Conservation (phyloP, 1,140 invertebrate genomes). For the Drosophila micromelanica region DNA sequence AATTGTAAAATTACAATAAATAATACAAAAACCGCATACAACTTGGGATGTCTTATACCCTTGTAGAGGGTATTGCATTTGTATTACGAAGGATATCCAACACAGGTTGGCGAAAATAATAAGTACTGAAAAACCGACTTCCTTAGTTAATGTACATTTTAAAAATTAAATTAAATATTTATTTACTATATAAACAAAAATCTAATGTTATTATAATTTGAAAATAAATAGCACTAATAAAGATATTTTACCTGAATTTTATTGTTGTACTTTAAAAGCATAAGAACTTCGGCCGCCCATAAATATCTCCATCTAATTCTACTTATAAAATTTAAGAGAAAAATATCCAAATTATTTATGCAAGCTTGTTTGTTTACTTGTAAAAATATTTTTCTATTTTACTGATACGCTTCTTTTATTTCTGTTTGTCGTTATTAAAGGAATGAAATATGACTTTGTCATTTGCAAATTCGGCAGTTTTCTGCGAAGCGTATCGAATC, state of each 20-base stretch:
- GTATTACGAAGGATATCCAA: neutral
- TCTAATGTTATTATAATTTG: no score
- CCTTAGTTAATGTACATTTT: no score
- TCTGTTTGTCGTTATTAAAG: constrained; percentile 34
- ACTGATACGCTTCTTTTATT: constrained; percentile 14
- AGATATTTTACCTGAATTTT: no score
- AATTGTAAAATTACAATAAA: constrained; percentile 25
- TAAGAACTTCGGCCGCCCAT: neutral
- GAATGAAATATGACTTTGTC: constrained; percentile 23
- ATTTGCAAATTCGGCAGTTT: constrained; percentile 74
- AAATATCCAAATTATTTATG: constrained; percentile 18
- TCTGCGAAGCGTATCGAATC: constrained; percentile 56
- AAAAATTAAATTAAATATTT: no score
- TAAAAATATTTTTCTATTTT: constrained; percentile 19
- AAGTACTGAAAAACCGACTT: no score
- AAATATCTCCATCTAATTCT: neutral
- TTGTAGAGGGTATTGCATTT: neutral
- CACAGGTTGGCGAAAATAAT: no score
- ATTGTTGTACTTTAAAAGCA: neutral
- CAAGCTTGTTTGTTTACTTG: constrained; percentile 35
- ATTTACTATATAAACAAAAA: no score
- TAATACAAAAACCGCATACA: neutral
- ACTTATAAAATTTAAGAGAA: constrained; percentile 1
- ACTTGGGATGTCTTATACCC: neutral
- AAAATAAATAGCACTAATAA: no score